Evolutionary conservation across 1,140 invertebrate species (phyloP), one percentile per base, ranked within the genome.

Genomic region (Lanistes nyassanus): DNA sequence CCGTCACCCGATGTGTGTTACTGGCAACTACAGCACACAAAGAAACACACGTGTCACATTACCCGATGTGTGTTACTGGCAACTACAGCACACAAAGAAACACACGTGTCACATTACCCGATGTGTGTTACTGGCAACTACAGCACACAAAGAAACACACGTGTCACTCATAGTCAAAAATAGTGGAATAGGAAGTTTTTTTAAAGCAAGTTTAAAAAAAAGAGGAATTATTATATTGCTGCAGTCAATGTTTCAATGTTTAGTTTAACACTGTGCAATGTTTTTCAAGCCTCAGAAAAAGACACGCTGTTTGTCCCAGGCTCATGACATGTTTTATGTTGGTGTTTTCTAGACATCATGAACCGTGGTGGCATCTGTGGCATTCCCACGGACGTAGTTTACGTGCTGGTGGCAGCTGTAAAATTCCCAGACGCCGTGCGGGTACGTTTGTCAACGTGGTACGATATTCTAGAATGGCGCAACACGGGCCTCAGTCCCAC

Each of bases 301-400:
- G 42, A n/a, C 19, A 47, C 19, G 9, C 42, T 47, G 42, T 47
- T 47, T 47, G 2, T 47, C 1, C 9, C 9, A 47, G 2, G 19
- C 42, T 13, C 19, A 3, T 47, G 0, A 47, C 9, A 1, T 47
- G 42, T 47, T 47, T 47, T 0, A 72, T 26, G 13, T 19, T 73
- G n/a, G 37, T 55, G 47, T 60, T 39, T 76, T 78, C n/a, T 69
- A 85, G 84, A 84, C 11, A 82, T 83, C 23, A 75, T 85, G 80
- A 85, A 84, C 70, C 56, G 64, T 19, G 84, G 84, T 16, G 80
- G 80, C 11, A 85, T 84, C 34, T 82, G 80, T 73, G 84, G 84
- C 3, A 81, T 85, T 42, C 84, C 84, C 0, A 79, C 84, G 21
- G 84, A 85, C 60, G 79, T 79, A 4, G 84, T 85, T 13, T 85